Evolutionary conservation across 2,113 vertebrate genomes (phyloP).

Genomic region (Riparia riparia): DNA sequence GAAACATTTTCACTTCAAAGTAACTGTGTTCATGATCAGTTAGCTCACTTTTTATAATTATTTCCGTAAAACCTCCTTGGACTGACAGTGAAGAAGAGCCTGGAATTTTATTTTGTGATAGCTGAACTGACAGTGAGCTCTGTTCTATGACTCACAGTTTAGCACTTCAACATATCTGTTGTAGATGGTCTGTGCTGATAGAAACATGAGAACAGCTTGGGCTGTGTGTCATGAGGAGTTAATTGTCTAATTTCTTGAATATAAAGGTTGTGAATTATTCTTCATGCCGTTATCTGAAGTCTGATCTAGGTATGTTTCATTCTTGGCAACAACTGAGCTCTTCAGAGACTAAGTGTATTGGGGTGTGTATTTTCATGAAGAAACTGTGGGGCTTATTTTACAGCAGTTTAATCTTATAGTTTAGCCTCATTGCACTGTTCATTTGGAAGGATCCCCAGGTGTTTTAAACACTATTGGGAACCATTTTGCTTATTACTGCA

Average conservation of each 20-base stretch:
- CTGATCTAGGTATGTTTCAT: constrained; percentile 25
- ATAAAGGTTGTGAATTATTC: constrained; percentile 16
- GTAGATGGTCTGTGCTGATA: constrained; percentile 37
- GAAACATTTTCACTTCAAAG: not conserved
- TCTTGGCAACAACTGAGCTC: not conserved
- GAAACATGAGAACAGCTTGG: not conserved
- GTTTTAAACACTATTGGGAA: constrained; percentile 32
- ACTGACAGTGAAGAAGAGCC: not conserved
- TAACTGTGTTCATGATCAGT: rapidly evolving
- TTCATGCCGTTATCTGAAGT: not conserved
- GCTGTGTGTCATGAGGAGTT: not conserved
- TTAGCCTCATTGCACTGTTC: constrained; percentile 52
- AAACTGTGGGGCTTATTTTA: constrained; percentile 32
- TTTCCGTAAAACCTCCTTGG: not conserved
- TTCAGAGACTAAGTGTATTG: constrained; percentile 15
- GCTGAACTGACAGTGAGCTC: not conserved
- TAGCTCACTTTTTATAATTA: not conserved
- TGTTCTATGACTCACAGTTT: constrained; percentile 17
- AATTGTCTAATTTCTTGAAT: constrained; percentile 29
- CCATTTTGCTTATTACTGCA: constrained; percentile 62
- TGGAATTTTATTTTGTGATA: not conserved
- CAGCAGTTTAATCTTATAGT: constrained; percentile 14
- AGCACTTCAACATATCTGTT: constrained; percentile 1
- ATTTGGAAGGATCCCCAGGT: constrained; percentile 63
- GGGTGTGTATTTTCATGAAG: not conserved